Evolutionary conservation across 2,797 vertebrate species (phyloP).

Genomic region (Aldrovandia affinis): DNA sequence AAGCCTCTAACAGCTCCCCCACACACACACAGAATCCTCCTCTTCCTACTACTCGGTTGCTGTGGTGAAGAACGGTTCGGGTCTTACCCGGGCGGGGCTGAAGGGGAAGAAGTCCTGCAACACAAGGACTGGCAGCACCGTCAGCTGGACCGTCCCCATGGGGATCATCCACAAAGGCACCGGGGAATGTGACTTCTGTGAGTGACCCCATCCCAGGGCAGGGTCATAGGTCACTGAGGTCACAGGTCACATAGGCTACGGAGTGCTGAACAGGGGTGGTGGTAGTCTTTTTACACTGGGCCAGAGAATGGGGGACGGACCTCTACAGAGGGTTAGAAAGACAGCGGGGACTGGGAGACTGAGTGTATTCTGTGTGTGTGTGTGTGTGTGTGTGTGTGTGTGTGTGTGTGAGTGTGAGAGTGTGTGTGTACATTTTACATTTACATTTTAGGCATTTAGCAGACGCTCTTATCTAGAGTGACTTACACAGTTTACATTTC

Average conservation of each 20-base stretch:
- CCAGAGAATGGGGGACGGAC: too few species aligned
- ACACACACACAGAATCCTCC: constrained; percentile 36
- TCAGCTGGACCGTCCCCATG: constrained; percentile 92
- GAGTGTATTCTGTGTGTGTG: too few species aligned
- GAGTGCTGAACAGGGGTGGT: too few species aligned
- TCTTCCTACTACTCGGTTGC: constrained; percentile 72
- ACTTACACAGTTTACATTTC: too few species aligned
- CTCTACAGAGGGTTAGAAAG: too few species aligned
- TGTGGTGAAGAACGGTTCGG: constrained; percentile 65
- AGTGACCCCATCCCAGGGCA: constrained; percentile 48
- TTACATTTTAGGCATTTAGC: too few species aligned
- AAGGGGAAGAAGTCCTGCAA: constrained; percentile 84
- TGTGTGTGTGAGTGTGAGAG: too few species aligned
- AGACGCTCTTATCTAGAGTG: too few species aligned
- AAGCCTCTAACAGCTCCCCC: not conserved
- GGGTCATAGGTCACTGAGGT: not conserved
- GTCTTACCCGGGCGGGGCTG: constrained; percentile 68
- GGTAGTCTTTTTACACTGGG: too few species aligned
- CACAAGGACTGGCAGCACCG: constrained; percentile 81
- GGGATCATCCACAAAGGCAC: constrained; percentile 69
- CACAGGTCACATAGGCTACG: too few species aligned
- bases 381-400: too few species aligned
- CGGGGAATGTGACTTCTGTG: constrained; percentile 77
- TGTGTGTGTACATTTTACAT: too few species aligned
- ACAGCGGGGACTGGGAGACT: not conserved